Evolutionary conservation across 2,888 invertebrate species (phyloP).

Genomic region (Galeopsomyia nigrocyanea): DNA sequence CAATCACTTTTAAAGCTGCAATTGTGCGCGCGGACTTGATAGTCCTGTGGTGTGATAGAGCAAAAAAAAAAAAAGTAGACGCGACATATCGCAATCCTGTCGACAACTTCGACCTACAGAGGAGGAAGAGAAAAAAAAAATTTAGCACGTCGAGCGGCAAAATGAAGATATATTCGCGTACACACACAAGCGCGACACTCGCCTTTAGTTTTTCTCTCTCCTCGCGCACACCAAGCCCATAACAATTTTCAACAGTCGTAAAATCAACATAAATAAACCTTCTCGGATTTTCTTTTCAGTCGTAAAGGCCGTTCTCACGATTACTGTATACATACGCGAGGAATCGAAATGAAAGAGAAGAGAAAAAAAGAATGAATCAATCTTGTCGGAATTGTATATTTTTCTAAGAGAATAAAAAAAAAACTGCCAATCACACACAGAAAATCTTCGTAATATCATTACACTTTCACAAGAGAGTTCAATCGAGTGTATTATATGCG

Average conservation of each 20-base stretch:
- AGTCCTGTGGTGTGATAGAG: too few relatives aligned
- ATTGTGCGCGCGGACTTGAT: too few relatives aligned
- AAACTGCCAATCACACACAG: too few relatives aligned
- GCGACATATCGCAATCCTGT: slow-evolving; percentile 6
- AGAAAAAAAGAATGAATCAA: neutral
- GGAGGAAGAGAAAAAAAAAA: slow-evolving; percentile 9
- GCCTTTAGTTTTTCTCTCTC: slow-evolving; percentile 15
- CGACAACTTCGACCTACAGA: neutral
- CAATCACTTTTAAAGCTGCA: too few relatives aligned
- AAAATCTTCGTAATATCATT: too few relatives aligned
- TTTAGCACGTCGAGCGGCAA: neutral
- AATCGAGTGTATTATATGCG: too few relatives aligned
- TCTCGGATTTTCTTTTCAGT: slow-evolving; percentile 9
- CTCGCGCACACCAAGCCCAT: slow-evolving; percentile 18
- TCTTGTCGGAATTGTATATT: neutral
- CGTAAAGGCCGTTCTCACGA: slow-evolving; percentile 19
- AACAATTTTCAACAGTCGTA: slow-evolving; percentile 31
- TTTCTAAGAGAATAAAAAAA: too few relatives aligned
- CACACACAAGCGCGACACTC: slow-evolving; percentile 7
- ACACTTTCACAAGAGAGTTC: too few relatives aligned
- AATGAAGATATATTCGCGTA: slow-evolving; percentile 18
- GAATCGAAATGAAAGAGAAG: neutral
- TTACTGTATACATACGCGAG: neutral
- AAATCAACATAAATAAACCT: slow-evolving; percentile 33
- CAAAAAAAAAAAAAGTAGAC: neutral